Evolutionary conservation across 2,797 vertebrate genomes (phyloP).

Genomic region (Chiroxiphia lanceolata): DNA sequence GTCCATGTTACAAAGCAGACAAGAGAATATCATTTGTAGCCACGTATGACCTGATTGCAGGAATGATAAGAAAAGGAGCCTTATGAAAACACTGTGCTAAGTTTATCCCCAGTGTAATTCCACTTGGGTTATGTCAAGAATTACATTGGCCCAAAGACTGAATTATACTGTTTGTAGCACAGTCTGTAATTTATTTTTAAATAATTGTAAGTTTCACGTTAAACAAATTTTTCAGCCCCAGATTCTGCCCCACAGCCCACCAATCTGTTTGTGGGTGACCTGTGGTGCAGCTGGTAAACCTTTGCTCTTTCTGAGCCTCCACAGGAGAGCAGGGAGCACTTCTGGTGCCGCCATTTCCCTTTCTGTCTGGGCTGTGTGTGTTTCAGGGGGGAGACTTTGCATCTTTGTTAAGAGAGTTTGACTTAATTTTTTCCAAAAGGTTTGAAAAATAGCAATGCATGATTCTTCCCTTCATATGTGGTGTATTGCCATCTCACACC

Average conservation of each 20-base stretch:
- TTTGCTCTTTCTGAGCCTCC: background rate
- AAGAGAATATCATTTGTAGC: background rate
- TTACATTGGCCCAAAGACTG: background rate
- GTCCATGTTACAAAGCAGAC: background rate
- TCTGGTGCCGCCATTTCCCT: background rate
- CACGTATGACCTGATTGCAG: background rate
- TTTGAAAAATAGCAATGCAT: background rate
- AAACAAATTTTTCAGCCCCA: background rate
- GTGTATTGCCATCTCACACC: background rate
- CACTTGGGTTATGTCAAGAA: constrained; percentile 32
- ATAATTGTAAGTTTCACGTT: background rate
- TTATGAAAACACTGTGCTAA: background rate
- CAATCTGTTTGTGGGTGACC: background rate
- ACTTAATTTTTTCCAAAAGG: background rate
- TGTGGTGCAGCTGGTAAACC: background rate
- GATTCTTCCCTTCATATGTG: fast-evolving
- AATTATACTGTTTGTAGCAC: background rate
- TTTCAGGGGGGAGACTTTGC: background rate
- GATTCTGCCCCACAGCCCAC: background rate
- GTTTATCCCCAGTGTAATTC: background rate
- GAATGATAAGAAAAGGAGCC: constrained; percentile 4
- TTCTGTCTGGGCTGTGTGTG: background rate
- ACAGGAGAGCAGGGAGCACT: background rate
- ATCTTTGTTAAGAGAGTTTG: background rate
- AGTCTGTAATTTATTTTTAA: constrained; percentile 21